Evolutionary conservation across 2,888 invertebrate species (phyloP).

Genomic region (Pandemis cinnamomeana): DNA sequence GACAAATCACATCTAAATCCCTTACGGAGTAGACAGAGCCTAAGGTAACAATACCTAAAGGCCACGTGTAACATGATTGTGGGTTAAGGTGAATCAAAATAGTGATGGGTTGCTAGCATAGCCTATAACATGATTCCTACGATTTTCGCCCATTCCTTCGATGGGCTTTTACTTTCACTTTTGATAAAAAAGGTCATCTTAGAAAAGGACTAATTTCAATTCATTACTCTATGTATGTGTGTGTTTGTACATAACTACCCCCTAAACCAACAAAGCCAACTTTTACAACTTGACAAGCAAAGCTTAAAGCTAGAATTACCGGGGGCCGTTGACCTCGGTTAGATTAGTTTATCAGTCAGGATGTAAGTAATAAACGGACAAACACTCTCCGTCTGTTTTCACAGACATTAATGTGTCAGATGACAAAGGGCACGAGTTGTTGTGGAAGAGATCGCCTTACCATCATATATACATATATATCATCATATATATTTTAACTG

Average conservation of each 20-base stretch:
- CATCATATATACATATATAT: too few relatives aligned
- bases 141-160: too few relatives aligned
- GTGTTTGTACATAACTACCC: background rate
- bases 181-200: too few relatives aligned
- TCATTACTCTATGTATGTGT: background rate
- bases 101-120: too few relatives aligned
- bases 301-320: conserved; percentile 30
- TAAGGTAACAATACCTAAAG: too few relatives aligned
- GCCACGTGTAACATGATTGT: too few relatives aligned
- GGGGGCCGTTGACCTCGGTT: conserved; percentile 24
- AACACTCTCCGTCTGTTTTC: background rate
- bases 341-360: conserved; percentile 41
- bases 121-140: too few relatives aligned
- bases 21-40: too few relatives aligned
- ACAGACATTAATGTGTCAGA: background rate
- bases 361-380: conserved; percentile 39
- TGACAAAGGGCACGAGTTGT: background rate
- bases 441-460: background rate
- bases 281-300: background rate
- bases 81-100: too few relatives aligned
- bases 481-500: background rate
- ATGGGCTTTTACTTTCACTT: too few relatives aligned
- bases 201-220: background rate
- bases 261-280: background rate
- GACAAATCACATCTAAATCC: too few relatives aligned